A percentile compares a stretch with the other conserved stretches of the same genome.
phyloP scores from a whole-genome alignment of 2,797 vertebrate genomes.

The Enteromius mattozi region DNA sequence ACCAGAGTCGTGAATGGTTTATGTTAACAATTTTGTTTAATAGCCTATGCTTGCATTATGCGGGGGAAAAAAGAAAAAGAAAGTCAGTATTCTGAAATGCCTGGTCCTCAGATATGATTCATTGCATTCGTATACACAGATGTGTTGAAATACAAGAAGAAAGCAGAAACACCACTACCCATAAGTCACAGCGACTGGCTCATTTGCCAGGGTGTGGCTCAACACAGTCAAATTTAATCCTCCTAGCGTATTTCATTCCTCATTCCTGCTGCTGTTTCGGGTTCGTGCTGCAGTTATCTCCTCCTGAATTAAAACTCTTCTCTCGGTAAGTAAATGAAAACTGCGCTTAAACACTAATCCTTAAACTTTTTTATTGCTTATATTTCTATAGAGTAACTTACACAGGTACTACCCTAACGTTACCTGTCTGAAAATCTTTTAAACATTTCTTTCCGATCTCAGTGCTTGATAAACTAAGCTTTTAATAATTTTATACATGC shows the following conservation, averaged over 20 bases:
- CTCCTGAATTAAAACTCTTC: background rate
- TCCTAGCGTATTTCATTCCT: slow-evolving; percentile 3
- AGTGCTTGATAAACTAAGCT: background rate
- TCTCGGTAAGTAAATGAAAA: slow-evolving; percentile 19
- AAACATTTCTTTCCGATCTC: background rate
- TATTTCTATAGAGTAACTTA: background rate
- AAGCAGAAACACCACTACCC: slow-evolving; percentile 38
- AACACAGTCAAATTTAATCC: background rate
- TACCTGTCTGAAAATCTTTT: background rate
- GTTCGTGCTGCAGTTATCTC: background rate
- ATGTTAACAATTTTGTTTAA: background rate
- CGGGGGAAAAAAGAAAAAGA: background rate
- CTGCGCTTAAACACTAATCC: background rate
- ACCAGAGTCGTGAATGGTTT: background rate
- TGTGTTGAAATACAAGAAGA: background rate
- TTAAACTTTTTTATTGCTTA: background rate
- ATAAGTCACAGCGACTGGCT: background rate
- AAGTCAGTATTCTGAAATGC: background rate
- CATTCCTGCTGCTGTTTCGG: background rate
- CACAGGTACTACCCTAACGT: background rate
- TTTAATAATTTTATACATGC: background rate
- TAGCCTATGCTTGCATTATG: background rate
- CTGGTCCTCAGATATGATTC: background rate
- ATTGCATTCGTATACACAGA: background rate
- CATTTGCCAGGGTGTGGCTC: slow-evolving; percentile 31